Percentiles rank a stretch among this genome's conserved stretches.
Evolutionary conservation across 2,888 invertebrate species (phyloP).

Genomic region (Andrena minutula): DNA sequence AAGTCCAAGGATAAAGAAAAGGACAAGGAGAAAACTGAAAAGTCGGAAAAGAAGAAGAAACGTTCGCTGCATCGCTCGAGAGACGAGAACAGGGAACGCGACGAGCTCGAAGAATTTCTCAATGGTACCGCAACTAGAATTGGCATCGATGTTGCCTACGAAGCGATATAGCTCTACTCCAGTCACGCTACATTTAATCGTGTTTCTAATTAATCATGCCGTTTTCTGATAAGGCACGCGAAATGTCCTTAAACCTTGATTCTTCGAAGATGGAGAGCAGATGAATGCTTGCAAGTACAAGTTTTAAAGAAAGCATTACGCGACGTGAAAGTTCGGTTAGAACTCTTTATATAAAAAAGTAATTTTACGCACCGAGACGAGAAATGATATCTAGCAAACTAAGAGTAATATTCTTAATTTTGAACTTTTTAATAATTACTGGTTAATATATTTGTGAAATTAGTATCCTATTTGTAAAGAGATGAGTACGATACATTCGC

Average conservation of each 20-base stretch:
- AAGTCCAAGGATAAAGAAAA: constrained; percentile 85
- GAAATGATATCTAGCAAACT: constrained; percentile 15
- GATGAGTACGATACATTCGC: constrained; percentile 25
- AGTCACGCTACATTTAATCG: constrained; percentile 22
- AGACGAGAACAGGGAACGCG: constrained; percentile 85
- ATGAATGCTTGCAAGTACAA: constrained; percentile 33
- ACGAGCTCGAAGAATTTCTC: constrained; percentile 88
- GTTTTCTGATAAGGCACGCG: constrained; percentile 37
- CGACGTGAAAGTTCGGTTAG: constrained; percentile 23
- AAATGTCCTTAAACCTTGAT: constrained; percentile 34
- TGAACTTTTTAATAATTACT: constrained; percentile 41
- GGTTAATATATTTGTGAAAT: constrained; percentile 33
- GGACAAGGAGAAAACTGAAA: constrained; percentile 86
- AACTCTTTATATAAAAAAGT: constrained; percentile 37
- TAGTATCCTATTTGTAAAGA: constrained; percentile 34
- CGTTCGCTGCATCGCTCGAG: constrained; percentile 83
- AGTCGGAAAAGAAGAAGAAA: constrained; percentile 84
- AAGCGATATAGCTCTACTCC: constrained; percentile 86
- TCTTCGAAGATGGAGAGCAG: constrained; percentile 17
- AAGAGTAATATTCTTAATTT: constrained; percentile 48
- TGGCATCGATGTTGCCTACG: constrained; percentile 87
- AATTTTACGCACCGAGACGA: constrained; percentile 28
- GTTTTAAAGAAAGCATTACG: constrained; percentile 12
- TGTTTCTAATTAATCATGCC: constrained; percentile 28
- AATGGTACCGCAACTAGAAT: constrained; percentile 86